A percentile compares a stretch with the other conserved stretches of the same genome.
phyloP scores from a whole-genome alignment of 2,797 vertebrate genomes.

The Mormyrus hasselquistii region DNA sequence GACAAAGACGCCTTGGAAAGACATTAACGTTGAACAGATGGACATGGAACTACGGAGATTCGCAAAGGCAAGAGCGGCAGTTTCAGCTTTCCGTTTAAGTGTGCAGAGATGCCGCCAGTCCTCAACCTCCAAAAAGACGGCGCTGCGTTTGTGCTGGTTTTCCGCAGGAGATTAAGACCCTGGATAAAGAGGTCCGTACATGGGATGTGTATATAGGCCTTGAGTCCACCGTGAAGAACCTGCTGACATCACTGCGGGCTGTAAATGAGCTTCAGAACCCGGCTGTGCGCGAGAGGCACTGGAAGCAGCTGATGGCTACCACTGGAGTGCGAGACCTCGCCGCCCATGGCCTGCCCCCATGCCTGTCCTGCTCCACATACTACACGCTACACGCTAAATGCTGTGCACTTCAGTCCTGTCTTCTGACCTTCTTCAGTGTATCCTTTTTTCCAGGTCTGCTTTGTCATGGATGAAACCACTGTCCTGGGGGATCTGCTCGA shows the following conservation, averaged over 20 bases:
- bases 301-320: constrained; percentile 67
- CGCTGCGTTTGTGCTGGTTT: background rate
- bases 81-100: background rate
- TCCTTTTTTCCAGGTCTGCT: constrained; percentile 51
- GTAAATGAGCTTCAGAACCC: constrained; percentile 68
- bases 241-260: constrained; percentile 65
- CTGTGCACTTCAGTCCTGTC: background rate
- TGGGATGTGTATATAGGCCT: constrained; percentile 60
- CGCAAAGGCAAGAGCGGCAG: constrained; percentile 58
- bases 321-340: constrained; percentile 41
- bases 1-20: constrained; percentile 79
- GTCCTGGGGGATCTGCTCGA: constrained; percentile 65
- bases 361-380: constrained; percentile 9
- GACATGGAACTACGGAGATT: constrained; percentile 78
- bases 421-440: background rate
- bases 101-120: background rate
- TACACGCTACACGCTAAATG: background rate
- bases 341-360: constrained; percentile 18
- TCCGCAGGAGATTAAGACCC: constrained; percentile 63
- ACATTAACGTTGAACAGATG: constrained; percentile 82
- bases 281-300: constrained; percentile 59
- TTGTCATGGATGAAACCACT: constrained; percentile 68
- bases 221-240: constrained; percentile 60
- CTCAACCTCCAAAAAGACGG: background rate
- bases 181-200: constrained; percentile 65